Evolutionary conservation across 2,113 vertebrate genomes (phyloP).

Genomic region (Fukomys damarensis): DNA sequence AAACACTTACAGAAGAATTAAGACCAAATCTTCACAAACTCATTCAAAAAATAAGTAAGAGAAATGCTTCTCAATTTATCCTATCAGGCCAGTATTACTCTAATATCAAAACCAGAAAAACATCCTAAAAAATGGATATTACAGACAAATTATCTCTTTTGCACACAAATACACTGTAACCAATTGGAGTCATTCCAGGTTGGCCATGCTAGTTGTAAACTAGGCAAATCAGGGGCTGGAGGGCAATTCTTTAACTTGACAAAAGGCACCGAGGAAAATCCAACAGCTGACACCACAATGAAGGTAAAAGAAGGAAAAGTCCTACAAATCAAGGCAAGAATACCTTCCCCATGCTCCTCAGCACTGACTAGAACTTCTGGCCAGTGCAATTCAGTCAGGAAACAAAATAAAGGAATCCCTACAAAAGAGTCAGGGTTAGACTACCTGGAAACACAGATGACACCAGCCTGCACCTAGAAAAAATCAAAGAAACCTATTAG

Average conservation of each 20-base stretch:
- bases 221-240: neutral
- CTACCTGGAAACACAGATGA: neutral
- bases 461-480: neutral
- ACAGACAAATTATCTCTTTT: neutral
- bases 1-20: neutral
- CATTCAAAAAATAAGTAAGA: neutral
- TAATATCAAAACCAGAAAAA: neutral
- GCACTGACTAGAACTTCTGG: neutral
- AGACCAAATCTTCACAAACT: neutral
- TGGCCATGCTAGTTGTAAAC: neutral
- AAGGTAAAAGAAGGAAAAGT: no score
- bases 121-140: neutral
- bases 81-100: neutral
- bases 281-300: neutral
- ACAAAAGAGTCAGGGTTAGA: neutral
- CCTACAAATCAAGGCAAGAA: neutral
- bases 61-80: neutral
- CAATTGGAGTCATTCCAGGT: neutral
- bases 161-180: neutral
- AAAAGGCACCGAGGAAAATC: neutral
- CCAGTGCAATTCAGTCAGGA: neutral
- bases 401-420: neutral
- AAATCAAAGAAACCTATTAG: neutral
- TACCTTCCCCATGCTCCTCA: neutral
- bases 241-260: neutral